Conservation (phyloP, 2,113 vertebrate genomes). For the Phyllostomus discolor region DNA sequence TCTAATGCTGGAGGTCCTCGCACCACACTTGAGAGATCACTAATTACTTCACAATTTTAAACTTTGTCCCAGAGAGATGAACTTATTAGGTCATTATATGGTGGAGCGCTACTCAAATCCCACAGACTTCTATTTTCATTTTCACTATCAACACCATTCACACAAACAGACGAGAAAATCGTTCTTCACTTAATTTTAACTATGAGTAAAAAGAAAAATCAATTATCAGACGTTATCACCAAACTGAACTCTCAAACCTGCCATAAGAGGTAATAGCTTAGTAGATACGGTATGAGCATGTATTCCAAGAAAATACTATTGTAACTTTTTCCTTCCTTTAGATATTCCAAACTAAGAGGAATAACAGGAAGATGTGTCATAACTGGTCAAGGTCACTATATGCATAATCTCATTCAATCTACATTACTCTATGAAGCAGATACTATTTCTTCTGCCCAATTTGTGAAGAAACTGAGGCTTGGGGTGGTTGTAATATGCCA, state of each 20-base stretch:
- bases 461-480: conserved; percentile 7
- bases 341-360: conserved; percentile 1
- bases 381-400: neutral
- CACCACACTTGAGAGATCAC: neutral
- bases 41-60: neutral
- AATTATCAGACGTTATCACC: neutral
- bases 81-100: neutral
- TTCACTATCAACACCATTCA: conserved; percentile 17
- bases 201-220: neutral
- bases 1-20: neutral
- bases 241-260: conserved; percentile 30
- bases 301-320: neutral
- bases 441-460: conserved; percentile 3
- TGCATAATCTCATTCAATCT: neutral
- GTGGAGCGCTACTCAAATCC: neutral
- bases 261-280: neutral
- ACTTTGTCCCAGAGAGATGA: neutral
- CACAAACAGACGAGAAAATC: conserved; percentile 17
- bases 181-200: conserved; percentile 2
- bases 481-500: neutral
- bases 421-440: neutral
- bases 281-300: neutral
- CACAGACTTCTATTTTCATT: conserved; percentile 14
- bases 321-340: neutral
- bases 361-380: conserved; percentile 4